These are phyloP conservation scores for Probaryconus sp. DNA, from an alignment of 1,140 invertebrate species.

Conservation along the genomic window DNA sequence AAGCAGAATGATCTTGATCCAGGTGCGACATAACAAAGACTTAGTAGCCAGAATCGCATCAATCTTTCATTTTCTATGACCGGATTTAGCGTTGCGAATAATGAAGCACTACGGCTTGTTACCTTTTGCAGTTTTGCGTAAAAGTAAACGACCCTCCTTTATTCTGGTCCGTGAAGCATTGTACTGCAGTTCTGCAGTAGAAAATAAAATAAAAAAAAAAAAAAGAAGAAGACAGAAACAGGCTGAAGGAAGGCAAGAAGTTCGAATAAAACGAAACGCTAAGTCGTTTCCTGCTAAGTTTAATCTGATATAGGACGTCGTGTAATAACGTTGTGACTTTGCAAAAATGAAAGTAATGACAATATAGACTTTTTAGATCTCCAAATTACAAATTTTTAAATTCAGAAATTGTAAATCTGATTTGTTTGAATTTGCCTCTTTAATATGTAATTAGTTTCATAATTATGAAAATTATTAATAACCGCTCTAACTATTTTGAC, in stretches of 20 bases:
- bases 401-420: too few species aligned
- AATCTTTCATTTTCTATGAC: slow-evolving; percentile 47
- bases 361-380: too few species aligned
- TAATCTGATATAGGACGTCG: slow-evolving; percentile 60
- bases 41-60: slow-evolving; percentile 29
- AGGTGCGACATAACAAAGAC: slow-evolving; percentile 54
- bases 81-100: not conserved
- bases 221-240: slow-evolving; percentile 19
- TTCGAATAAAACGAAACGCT: slow-evolving; percentile 24
- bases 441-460: too few species aligned
- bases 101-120: slow-evolving; percentile 26
- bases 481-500: too few species aligned
- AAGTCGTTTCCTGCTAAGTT: slow-evolving; percentile 52
- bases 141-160: slow-evolving; percentile 33
- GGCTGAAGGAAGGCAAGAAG: not conserved
- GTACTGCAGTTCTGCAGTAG: slow-evolving; percentile 6
- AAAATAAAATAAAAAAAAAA: slow-evolving; percentile 16
- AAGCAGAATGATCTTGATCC: slow-evolving; percentile 51
- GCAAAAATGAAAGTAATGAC: too few species aligned
- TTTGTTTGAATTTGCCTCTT: too few species aligned
- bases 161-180: not conserved
- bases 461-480: too few species aligned
- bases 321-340: too few species aligned
- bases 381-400: too few species aligned
- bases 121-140: slow-evolving; percentile 46